These are phyloP conservation scores for Euwallacea fornicatus DNA, from an alignment of 1,140 invertebrate genomes.

Conservation along the genomic window DNA sequence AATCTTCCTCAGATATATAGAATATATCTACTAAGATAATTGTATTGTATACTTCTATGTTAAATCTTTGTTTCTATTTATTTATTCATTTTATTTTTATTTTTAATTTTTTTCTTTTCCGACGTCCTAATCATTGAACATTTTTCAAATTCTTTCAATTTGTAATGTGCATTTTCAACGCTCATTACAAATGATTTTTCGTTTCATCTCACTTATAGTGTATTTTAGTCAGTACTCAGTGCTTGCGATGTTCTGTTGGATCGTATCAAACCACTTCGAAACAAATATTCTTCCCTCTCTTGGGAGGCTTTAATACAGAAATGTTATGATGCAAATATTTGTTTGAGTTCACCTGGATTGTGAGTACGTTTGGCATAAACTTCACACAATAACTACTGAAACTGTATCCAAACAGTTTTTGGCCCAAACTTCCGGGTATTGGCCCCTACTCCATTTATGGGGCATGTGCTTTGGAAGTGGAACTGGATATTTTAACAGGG, in stretches of 20 bases:
- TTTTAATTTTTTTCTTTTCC: too few relatives aligned
- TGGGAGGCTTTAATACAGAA: conserved; percentile 68
- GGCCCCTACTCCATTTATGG: conserved; percentile 41
- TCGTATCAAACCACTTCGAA: conserved; percentile 64
- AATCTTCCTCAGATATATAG: too few relatives aligned
- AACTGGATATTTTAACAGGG: conserved; percentile 78
- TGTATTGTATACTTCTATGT: conserved; percentile 66
- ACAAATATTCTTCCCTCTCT: conserved; percentile 60
- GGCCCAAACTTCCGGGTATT: conserved; percentile 1
- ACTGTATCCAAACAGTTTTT: conserved; percentile 8
- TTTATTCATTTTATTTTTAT: too few relatives aligned
- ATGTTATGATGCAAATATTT: conserved; percentile 62
- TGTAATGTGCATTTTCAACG: too few relatives aligned
- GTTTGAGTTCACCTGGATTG: conserved; percentile 50
- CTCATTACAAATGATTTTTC: too few relatives aligned
- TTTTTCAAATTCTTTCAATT: too few relatives aligned
- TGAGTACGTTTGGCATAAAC: conserved; percentile 29
- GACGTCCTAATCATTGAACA: too few relatives aligned
- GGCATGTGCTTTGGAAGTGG: conserved; percentile 43
- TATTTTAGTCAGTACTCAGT: too few relatives aligned
- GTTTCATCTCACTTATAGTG: too few relatives aligned
- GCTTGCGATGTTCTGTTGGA: too few relatives aligned
- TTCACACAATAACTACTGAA: conserved; percentile 15
- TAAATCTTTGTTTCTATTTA: conserved; percentile 65
- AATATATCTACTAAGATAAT: background rate